phyloP scores from a whole-genome alignment of 2,888 invertebrate genomes.

The Schizotus pectinicornis region DNA sequence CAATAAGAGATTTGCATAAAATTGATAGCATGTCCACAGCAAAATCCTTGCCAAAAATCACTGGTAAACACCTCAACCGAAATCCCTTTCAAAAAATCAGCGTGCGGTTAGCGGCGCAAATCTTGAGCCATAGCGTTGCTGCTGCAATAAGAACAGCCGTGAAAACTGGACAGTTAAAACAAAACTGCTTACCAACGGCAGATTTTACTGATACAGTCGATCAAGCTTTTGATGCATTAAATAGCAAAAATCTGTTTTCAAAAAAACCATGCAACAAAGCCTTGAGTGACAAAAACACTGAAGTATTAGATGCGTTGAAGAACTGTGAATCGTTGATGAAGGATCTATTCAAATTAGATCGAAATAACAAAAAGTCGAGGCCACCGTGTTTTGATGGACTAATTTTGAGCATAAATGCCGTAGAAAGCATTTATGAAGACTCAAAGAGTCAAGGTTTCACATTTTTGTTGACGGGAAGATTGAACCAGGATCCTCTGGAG shows the following conservation, averaged over 20 bases:
- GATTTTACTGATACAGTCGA: slow-evolving; percentile 3
- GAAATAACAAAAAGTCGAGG: background rate
- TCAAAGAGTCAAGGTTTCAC: background rate
- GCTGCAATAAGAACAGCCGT: slow-evolving; percentile 24
- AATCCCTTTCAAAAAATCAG: slow-evolving; percentile 23
- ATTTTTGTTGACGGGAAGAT: slow-evolving; percentile 5
- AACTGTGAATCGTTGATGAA: background rate
- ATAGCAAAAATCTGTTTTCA: slow-evolving; percentile 13
- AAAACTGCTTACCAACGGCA: too few species aligned
- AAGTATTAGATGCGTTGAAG: slow-evolving; percentile 5
- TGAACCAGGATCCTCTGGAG: slow-evolving; percentile 27
- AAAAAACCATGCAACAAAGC: background rate
- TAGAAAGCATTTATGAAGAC: slow-evolving; percentile 13
- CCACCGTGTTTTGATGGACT: slow-evolving; percentile 28
- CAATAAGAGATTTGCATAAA: slow-evolving; percentile 19
- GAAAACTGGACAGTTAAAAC: slow-evolving; percentile 17
- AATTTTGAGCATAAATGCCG: slow-evolving; percentile 3
- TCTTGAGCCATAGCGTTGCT: slow-evolving; percentile 26
- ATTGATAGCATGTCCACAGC: slow-evolving; percentile 4
- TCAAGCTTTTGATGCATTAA: slow-evolving; percentile 28
- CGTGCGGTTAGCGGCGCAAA: slow-evolving; percentile 24
- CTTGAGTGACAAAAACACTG: background rate
- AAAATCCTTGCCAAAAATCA: slow-evolving; percentile 21
- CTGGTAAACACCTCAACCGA: slow-evolving; percentile 25
- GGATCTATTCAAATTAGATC: slow-evolving; percentile 4